phyloP scores from a whole-genome alignment of 2,797 vertebrate species.

The Periophthalmus magnuspinnatus region DNA sequence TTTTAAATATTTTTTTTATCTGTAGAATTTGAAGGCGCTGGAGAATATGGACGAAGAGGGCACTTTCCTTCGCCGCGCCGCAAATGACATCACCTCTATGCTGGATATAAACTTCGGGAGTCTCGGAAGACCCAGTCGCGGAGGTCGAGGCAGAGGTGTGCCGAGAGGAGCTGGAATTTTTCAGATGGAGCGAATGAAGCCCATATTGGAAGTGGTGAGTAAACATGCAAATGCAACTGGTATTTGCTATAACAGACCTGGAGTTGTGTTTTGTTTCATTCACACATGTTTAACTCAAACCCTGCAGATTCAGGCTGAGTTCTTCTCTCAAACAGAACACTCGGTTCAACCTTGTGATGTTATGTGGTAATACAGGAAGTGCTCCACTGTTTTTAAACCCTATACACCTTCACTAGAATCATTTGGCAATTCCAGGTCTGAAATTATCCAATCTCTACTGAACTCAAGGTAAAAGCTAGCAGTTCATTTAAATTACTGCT shows the following conservation, averaged over 20 bases:
- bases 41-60: slow-evolving; percentile 84
- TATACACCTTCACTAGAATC: too few relatives aligned
- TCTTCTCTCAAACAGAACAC: too few relatives aligned
- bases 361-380: too few relatives aligned
- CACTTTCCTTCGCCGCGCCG: slow-evolving; percentile 85
- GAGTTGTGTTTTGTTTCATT: too few relatives aligned
- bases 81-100: slow-evolving; percentile 95
- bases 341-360: too few relatives aligned
- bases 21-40: slow-evolving; percentile 56
- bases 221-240: neutral
- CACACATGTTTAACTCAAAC: too few relatives aligned
- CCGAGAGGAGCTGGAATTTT: slow-evolving; percentile 31
- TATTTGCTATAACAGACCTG: neutral
- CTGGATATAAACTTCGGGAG: slow-evolving; percentile 97
- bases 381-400: too few relatives aligned
- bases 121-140: slow-evolving; percentile 86
- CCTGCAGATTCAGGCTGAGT: too few relatives aligned
- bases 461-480: too few relatives aligned
- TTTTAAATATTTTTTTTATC: neutral
- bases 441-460: too few relatives aligned
- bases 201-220: slow-evolving; percentile 47
- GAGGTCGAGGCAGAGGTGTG: slow-evolving; percentile 79
- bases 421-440: too few relatives aligned
- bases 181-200: slow-evolving; percentile 40
- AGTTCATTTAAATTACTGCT: too few relatives aligned